A percentile compares a stretch with the other conserved stretches of the same genome.
Conservation (phyloP, 2,888 invertebrate species). For the Tinea trinotella region DNA sequence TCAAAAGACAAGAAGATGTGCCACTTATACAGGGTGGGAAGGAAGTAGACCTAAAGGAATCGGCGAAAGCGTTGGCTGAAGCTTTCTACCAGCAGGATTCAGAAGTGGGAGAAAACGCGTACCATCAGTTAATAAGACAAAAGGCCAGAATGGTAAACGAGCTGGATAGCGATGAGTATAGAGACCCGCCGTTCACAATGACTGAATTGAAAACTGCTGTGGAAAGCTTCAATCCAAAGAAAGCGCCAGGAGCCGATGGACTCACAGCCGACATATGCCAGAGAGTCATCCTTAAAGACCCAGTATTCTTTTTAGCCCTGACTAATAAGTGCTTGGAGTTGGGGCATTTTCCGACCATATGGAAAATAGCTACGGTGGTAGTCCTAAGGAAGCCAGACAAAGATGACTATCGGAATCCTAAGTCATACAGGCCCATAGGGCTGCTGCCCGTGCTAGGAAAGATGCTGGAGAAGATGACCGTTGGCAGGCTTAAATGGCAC, state of each 20-base stretch:
- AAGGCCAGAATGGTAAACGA: neutral
- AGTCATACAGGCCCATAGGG: conserved; percentile 5
- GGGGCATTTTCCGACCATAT: conserved; percentile 21
- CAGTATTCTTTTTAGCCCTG: conserved; percentile 15
- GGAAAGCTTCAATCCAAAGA: neutral
- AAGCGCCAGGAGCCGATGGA: conserved; percentile 1
- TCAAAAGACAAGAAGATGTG: neutral
- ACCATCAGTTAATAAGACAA: neutral
- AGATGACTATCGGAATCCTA: conserved; percentile 19
- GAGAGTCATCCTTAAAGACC: neutral
- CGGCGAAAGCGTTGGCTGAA: neutral
- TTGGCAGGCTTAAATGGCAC: neutral
- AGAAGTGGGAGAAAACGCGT: neutral
- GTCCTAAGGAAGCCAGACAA: conserved; percentile 22
- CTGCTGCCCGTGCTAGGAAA: neutral
- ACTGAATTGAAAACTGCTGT: neutral
- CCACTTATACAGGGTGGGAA: neutral
- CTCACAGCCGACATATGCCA: neutral
- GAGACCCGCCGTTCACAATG: neutral
- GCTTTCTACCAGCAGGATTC: neutral
- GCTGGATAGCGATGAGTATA: neutral
- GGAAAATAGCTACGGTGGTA: conserved; percentile 22
- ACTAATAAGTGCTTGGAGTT: conserved; percentile 20
- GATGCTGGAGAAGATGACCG: neutral
- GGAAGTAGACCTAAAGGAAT: neutral